Evolutionary conservation across 2,888 invertebrate species (phyloP).

Genomic region (Abrostola tripartita): DNA sequence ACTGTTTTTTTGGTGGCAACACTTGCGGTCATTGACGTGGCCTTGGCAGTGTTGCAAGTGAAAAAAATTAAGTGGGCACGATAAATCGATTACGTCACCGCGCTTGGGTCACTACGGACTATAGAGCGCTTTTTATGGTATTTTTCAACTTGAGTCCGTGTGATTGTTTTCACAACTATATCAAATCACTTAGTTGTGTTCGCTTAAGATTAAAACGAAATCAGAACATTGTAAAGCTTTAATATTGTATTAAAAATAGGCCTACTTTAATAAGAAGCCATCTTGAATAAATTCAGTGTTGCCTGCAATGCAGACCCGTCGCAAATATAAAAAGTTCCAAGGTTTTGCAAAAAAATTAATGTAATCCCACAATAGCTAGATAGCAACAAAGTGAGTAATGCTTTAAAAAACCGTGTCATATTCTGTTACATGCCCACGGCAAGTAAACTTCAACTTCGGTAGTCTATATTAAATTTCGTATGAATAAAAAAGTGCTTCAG

Average conservation of each 20-base stretch:
- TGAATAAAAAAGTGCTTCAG: conserved; percentile 53
- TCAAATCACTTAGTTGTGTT: conserved; percentile 17
- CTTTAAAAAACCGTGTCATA: conserved; percentile 60
- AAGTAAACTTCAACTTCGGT: conserved; percentile 58
- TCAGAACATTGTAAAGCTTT: not conserved
- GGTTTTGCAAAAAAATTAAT: conserved; percentile 32
- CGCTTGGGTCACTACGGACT: conserved; percentile 34
- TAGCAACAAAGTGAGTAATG: conserved; percentile 40
- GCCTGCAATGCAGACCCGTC: not conserved
- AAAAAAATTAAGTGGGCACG: conserved; percentile 71
- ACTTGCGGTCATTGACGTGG: conserved; percentile 74
- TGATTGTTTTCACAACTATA: conserved; percentile 18
- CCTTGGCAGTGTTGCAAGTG: conserved; percentile 71
- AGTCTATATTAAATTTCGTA: conserved; percentile 62
- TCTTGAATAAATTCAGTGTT: not conserved
- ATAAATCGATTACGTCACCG: conserved; percentile 72
- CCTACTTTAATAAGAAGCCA: not conserved
- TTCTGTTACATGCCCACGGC: conserved; percentile 61
- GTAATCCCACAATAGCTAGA: conserved; percentile 35
- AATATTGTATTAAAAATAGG: not conserved
- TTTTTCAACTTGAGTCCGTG: conserved; percentile 13
- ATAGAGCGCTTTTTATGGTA: conserved; percentile 40
- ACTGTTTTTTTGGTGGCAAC: conserved; percentile 67
- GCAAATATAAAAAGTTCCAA: conserved; percentile 11
- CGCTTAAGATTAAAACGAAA: not conserved